These are phyloP conservation scores for Plebejus melissa DNA, from an alignment of 2,888 invertebrate genomes.

Conservation along the genomic window DNA sequence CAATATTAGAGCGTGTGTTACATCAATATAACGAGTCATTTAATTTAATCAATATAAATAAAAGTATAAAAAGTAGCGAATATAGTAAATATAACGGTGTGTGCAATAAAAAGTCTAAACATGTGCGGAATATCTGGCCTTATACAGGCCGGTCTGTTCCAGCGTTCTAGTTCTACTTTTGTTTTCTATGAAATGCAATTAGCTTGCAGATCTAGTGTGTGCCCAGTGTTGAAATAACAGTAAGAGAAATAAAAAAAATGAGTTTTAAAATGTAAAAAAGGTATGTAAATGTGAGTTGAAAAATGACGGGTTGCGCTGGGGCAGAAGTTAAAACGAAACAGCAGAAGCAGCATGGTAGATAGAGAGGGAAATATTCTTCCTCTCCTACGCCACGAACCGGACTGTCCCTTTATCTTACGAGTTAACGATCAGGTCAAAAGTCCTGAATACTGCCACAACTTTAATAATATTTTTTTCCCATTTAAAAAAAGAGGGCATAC, in stretches of 20 bases:
- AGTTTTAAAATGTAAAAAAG: neutral
- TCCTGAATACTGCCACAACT: too few species aligned
- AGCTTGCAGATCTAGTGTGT: constrained; percentile 20
- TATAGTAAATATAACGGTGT: constrained; percentile 19
- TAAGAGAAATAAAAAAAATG: neutral
- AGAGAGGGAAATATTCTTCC: too few species aligned
- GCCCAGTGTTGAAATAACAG: neutral
- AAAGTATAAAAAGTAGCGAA: constrained; percentile 3
- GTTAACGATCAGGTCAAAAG: too few species aligned
- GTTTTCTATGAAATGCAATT: constrained; percentile 28
- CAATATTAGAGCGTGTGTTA: constrained; percentile 32
- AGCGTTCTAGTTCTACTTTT: constrained; percentile 26
- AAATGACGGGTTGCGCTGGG: too few species aligned
- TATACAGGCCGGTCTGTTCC: neutral
- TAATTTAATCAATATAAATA: constrained; percentile 27
- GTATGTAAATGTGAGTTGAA: too few species aligned
- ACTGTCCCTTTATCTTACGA: too few species aligned
- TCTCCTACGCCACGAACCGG: too few species aligned
- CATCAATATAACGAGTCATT: constrained; percentile 19
- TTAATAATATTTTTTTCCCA: too few species aligned
- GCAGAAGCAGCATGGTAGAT: too few species aligned
- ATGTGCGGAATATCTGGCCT: constrained; percentile 15
- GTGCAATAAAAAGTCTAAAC: neutral
- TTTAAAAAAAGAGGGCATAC: too few species aligned
- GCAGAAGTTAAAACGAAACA: too few species aligned